Evolutionary conservation across 2,888 invertebrate species (phyloP).

Genomic region (Agrochola lychnidis): DNA sequence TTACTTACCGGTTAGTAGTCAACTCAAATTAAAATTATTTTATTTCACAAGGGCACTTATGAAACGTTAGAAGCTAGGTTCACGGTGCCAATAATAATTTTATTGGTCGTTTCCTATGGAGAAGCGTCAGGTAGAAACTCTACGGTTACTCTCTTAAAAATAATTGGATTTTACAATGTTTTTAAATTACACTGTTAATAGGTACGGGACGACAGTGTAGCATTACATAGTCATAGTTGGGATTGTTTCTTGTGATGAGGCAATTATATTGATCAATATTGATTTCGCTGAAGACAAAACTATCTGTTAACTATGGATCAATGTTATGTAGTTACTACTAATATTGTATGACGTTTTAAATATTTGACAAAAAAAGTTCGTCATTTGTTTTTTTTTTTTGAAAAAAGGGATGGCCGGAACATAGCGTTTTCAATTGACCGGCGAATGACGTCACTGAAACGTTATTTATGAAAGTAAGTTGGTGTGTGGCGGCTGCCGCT

Average conservation of each 20-base stretch:
- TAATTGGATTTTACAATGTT: background rate
- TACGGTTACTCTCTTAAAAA: background rate
- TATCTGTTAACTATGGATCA: background rate
- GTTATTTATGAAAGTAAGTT: no score
- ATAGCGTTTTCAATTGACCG: no score
- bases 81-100: background rate
- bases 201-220: background rate
- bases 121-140: background rate
- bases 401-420: no score
- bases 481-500: no score
- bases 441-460: no score
- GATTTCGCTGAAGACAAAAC: background rate
- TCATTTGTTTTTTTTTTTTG: no score
- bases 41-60: background rate
- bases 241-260: background rate
- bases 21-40: background rate
- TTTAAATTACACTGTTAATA: background rate
- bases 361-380: no score
- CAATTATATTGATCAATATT: constrained; percentile 3
- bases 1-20: background rate
- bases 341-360: no score
- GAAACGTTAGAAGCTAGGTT: background rate
- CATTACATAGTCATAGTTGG: no score
- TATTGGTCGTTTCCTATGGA: background rate
- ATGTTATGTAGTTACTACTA: no score